A percentile compares a stretch with the other conserved stretches of the same genome.
These are phyloP conservation scores for Pangasianodon gigas DNA, from an alignment of 2,113 vertebrate species.

Conservation along the genomic window DNA sequence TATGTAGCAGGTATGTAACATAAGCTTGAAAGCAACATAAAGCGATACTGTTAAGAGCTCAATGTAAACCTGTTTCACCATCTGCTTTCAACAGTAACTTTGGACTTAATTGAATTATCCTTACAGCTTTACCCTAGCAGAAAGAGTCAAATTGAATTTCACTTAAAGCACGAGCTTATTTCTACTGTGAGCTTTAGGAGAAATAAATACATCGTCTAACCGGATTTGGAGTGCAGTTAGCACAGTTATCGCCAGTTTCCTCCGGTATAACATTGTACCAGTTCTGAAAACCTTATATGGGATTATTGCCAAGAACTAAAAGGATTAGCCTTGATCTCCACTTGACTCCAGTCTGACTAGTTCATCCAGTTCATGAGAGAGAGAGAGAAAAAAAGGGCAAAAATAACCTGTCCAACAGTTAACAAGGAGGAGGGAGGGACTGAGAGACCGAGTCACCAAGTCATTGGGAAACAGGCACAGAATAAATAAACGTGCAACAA, in stretches of 20 bases:
- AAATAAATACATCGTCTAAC: conserved; percentile 10
- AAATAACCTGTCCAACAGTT: conserved; percentile 10
- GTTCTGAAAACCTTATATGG: conserved; percentile 6
- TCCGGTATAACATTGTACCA: neutral
- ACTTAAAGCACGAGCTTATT: conserved; percentile 6
- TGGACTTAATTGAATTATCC: conserved; percentile 9
- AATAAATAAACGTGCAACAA: conserved; percentile 20
- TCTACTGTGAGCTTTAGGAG: neutral
- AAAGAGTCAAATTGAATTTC: neutral
- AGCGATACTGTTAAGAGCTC: neutral
- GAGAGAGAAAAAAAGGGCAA: neutral
- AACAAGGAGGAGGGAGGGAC: neutral
- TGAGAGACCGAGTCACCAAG: neutral
- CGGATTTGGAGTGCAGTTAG: conserved; percentile 5
- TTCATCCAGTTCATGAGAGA: conserved; percentile 13
- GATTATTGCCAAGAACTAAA: conserved; percentile 20
- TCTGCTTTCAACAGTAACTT: conserved; percentile 23
- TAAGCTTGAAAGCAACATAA: neutral
- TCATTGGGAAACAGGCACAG: neutral
- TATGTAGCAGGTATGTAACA: conserved; percentile 17
- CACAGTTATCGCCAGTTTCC: neutral
- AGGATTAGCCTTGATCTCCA: conserved; percentile 34
- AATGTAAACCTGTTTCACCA: conserved; percentile 21
- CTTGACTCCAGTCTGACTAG: conserved; percentile 34
- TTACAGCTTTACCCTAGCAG: neutral